A percentile compares a stretch with the other conserved stretches of the same genome.
Evolutionary conservation across 2,113 vertebrate genomes (phyloP).

Genomic region (Protobothrops mucrosquamatus): DNA sequence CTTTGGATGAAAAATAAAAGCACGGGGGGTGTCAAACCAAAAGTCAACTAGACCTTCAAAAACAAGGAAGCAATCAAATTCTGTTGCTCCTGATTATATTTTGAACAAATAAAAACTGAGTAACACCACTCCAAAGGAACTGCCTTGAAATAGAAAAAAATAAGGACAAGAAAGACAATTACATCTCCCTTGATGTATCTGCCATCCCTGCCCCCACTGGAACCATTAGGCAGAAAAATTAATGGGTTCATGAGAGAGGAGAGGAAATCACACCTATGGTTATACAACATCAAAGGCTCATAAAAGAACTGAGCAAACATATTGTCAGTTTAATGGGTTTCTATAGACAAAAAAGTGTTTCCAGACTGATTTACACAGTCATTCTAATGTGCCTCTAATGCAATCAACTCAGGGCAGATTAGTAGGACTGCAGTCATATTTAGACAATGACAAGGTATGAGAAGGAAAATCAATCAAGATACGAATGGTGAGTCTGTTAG

Average conservation of each 20-base stretch:
- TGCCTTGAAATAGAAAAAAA: neutral
- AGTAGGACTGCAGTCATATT: neutral
- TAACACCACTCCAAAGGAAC: neutral
- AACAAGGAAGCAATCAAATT: neutral
- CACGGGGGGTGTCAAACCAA: neutral
- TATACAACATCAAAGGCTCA: neutral
- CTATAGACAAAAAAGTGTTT: neutral
- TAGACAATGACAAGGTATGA: neutral
- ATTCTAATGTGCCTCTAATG: neutral
- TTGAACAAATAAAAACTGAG: neutral
- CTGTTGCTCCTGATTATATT: neutral
- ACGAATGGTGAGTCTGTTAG: neutral
- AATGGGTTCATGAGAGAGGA: conserved; percentile 23
- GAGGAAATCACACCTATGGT: neutral
- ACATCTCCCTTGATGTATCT: conserved; percentile 4
- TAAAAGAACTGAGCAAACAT: neutral
- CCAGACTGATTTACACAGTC: neutral
- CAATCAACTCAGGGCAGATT: neutral
- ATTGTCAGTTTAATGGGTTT: rapidly evolving
- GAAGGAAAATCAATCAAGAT: neutral
- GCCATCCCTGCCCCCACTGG: neutral
- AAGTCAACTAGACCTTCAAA: neutral
- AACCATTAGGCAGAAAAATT: neutral
- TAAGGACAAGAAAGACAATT: neutral
- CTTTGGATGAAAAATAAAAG: neutral